Conservation (phyloP, 2,797 vertebrate species). For the Cirrhinus molitorella region DNA sequence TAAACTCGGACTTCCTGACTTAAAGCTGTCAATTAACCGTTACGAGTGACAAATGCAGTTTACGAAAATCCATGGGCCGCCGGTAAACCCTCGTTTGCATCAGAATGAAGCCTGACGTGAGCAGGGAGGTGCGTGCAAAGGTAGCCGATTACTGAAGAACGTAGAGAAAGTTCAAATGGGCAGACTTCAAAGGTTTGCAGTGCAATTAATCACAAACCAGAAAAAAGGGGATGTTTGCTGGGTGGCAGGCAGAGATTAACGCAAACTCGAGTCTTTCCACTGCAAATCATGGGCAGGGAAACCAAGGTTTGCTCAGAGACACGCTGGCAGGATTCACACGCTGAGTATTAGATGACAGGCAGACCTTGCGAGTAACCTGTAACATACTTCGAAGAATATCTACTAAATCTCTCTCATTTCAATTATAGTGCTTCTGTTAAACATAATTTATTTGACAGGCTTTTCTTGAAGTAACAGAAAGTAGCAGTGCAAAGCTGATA, state of each 20-base stretch:
- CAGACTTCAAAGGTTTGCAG: constrained; percentile 50
- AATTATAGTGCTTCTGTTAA: constrained; percentile 9
- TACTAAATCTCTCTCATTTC: constrained; percentile 29
- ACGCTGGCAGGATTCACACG: constrained; percentile 51
- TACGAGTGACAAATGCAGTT: neutral
- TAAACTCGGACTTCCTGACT: neutral
- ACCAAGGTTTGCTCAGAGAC: constrained; percentile 52
- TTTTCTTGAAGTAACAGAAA: constrained; percentile 14
- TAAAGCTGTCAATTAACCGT: constrained; percentile 13
- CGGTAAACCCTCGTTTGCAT: constrained; percentile 34
- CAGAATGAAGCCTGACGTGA: constrained; percentile 23
- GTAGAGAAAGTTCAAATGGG: constrained; percentile 43
- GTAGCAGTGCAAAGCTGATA: constrained; percentile 21
- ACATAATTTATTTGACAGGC: constrained; percentile 1
- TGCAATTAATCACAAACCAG: constrained; percentile 47
- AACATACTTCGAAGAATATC: constrained; percentile 55
- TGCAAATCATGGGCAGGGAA: constrained; percentile 55
- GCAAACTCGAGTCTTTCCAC: constrained; percentile 53
- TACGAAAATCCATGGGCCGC: neutral
- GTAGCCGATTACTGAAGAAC: constrained; percentile 31
- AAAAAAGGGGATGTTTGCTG: constrained; percentile 42
- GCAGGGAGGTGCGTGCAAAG: neutral
- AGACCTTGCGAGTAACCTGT: constrained; percentile 70
- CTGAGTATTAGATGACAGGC: constrained; percentile 64
- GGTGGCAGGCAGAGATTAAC: constrained; percentile 63